Conservation (phyloP, 2,797 vertebrate species). For the Otolemur crassicaudatus region DNA sequence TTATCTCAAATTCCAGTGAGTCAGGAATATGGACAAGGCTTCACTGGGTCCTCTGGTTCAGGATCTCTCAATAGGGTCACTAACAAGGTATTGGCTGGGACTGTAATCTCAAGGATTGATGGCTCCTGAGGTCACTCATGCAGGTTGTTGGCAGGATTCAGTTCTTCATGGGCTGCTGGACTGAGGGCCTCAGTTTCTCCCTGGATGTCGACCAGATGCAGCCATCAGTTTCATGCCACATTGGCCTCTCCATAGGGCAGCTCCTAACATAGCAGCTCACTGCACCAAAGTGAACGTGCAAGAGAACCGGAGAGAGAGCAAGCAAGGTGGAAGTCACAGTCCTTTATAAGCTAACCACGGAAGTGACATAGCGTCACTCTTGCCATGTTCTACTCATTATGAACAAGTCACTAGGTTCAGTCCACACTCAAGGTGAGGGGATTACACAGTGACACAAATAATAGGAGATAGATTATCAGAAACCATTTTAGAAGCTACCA, state of each 20-base stretch:
- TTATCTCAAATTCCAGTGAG: constrained; percentile 11
- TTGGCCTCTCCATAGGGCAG: background rate
- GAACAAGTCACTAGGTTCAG: background rate
- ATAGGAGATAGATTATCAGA: background rate
- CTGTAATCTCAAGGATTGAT: background rate
- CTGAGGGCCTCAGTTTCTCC: background rate
- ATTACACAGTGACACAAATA: background rate
- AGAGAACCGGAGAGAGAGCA: background rate
- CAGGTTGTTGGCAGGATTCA: constrained; percentile 19
- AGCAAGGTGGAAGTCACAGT: background rate
- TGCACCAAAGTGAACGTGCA: constrained; percentile 27
- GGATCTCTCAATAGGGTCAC: background rate
- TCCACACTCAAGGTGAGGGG: background rate
- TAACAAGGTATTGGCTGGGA: background rate
- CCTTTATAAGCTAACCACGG: background rate
- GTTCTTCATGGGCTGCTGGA: background rate
- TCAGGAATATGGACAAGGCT: background rate
- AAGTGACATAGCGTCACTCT: background rate
- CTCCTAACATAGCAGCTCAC: constrained; percentile 1
- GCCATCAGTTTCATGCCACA: background rate
- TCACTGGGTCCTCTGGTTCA: background rate
- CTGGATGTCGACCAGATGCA: constrained; percentile 7
- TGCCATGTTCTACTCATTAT: background rate
- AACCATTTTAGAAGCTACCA: constrained; percentile 45
- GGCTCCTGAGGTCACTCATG: background rate